Evolutionary conservation across 2,113 vertebrate genomes (phyloP), one percentile per base, ranked within the genome.

Genomic region (Tursiops truncatus): DNA sequence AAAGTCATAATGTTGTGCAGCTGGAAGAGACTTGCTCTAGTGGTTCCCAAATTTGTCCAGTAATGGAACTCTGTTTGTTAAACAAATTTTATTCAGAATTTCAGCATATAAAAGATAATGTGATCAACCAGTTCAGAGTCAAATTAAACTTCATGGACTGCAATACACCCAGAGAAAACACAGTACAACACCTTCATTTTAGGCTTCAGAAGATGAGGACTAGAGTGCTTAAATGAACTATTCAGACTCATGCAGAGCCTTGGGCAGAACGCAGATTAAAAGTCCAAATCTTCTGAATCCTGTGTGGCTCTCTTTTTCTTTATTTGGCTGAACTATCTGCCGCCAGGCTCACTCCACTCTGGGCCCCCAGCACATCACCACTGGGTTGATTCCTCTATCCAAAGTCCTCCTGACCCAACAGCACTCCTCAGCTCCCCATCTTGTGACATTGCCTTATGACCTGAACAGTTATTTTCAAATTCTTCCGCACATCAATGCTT

Each of bases 31-130:
- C 60, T 31, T 71, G 41, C 17, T 38, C 63, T 31, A 38, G 73
- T 18, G 50, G 41, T 82, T 95, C 85, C 93, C 50, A 70, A 20
- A 28, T 28, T 3, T 81, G 60, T 33, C 3, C 25, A 20, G 31
- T 73, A 74, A 70, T n/a, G 5, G 12, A 94, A 87, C 33, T 83
- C 38, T 81, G 33, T 62, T 60, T 85, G 38, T 88, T 77, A 84
- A 79, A 89, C 38, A 80, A 63, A n/a, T 44, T 89, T 82, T 41
- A 94, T 73, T 89, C 60, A 74, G 62, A 89, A 96, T 26, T 73
- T 80, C 36, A 83, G 38, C 26, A 77, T 31, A 62, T 38, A 60
- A 63, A 70, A 94, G 47, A 68, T 70, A 94, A 94, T 47, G 25
- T 33, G 36, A 95, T 85, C 36, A 21, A 71, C 65, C 65, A 60